phyloP scores from a whole-genome alignment of 2,797 vertebrate genomes.

The Gila robusta region DNA sequence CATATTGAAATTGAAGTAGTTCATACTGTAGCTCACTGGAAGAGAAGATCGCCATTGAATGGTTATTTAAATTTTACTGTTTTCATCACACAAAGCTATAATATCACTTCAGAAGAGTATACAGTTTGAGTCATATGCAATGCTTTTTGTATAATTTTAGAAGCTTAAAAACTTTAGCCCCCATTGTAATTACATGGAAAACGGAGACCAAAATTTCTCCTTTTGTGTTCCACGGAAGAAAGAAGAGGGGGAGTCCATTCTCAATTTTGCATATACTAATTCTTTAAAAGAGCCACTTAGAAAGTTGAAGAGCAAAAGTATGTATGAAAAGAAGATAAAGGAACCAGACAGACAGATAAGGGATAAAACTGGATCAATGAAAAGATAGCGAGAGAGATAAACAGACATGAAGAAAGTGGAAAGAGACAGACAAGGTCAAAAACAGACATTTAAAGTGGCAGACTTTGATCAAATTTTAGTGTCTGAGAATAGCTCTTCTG shows the following conservation, averaged over 20 bases:
- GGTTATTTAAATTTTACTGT: neutral
- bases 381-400: neutral
- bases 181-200: neutral
- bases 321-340: slow-evolving; percentile 29
- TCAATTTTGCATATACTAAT: neutral
- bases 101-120: neutral
- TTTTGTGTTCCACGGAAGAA: neutral
- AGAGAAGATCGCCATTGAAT: neutral
- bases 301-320: slow-evolving; percentile 10
- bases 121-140: neutral
- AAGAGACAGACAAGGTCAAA: slow-evolving; percentile 27
- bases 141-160: neutral
- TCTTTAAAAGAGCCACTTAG: slow-evolving; percentile 16
- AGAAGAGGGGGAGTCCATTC: neutral
- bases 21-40: neutral
- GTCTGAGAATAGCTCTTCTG: slow-evolving; percentile 14
- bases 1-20: neutral
- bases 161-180: neutral
- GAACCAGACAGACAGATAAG: slow-evolving; percentile 22
- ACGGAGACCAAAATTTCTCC: neutral
- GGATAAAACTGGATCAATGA: slow-evolving; percentile 34
- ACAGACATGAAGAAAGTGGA: slow-evolving; percentile 5
- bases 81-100: neutral
- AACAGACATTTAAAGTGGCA: slow-evolving; percentile 17
- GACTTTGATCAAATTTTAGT: slow-evolving; percentile 37